Conservation (phyloP, 2,888 invertebrate genomes). For the Tetranychus truncatus region DNA sequence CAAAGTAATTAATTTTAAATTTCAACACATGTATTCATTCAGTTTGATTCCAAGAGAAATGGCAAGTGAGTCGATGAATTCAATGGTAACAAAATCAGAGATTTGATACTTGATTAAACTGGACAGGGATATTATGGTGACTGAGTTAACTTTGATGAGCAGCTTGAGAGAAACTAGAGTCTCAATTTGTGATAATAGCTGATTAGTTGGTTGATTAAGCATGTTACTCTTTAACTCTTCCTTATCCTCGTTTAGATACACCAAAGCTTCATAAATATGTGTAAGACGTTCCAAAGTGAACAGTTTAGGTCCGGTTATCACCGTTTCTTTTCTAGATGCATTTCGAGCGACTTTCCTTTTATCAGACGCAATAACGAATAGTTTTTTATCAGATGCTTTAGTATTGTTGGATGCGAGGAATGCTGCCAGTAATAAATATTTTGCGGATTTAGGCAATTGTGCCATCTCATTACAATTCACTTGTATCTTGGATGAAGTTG, state of each 20-base stretch:
- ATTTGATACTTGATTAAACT: conserved; percentile 15
- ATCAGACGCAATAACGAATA: conserved; percentile 51
- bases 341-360: neutral
- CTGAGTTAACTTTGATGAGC: neutral
- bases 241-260: conserved; percentile 9
- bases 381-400: conserved; percentile 60
- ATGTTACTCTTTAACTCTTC: too few relatives aligned
- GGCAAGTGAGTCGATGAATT: conserved; percentile 11
- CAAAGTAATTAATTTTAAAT: conserved; percentile 5
- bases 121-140: neutral
- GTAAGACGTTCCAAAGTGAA: conserved; percentile 14
- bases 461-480: neutral
- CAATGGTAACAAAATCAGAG: conserved; percentile 13
- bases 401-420: conserved; percentile 84
- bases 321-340: neutral
- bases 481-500: neutral
- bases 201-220: conserved; percentile 7
- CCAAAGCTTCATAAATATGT: conserved; percentile 12
- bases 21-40: neutral
- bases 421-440: conserved; percentile 69
- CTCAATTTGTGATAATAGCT: conserved; percentile 11
- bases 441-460: conserved; percentile 62
- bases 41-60: neutral
- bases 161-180: conserved; percentile 11
- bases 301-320: conserved; percentile 7